phyloP scores from a whole-genome alignment of 2,797 vertebrate species.

The Liparis tanakae region DNA sequence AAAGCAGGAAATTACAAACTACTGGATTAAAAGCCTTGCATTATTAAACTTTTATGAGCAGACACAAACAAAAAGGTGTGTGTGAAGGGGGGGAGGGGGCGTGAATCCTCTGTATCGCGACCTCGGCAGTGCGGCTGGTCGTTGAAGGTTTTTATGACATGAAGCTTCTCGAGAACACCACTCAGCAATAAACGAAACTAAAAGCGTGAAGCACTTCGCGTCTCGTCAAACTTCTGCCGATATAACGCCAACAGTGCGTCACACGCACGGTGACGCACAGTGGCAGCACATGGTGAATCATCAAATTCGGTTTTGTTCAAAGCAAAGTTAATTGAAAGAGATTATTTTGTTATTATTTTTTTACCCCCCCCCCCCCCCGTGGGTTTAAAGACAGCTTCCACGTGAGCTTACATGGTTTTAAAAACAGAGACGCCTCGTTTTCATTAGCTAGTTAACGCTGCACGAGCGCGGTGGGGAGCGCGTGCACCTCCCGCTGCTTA shows the following conservation, averaged over 20 bases:
- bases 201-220: background rate
- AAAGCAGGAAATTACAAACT: background rate
- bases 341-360: background rate
- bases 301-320: conserved; percentile 15
- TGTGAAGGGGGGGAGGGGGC: background rate
- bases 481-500: conserved; percentile 43
- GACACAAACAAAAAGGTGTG: conserved; percentile 39
- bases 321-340: background rate
- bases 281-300: background rate
- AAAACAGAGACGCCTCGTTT: background rate
- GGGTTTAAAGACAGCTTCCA: fast-evolving
- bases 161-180: conserved; percentile 25
- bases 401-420: background rate
- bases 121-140: background rate
- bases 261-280: background rate
- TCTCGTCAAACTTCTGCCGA: fast-evolving
- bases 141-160: background rate
- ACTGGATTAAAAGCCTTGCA: background rate
- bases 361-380: too few relatives aligned
- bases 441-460: background rate
- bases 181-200: background rate
- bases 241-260: background rate
- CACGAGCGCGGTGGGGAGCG: conserved; percentile 67
- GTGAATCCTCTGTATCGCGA: background rate
- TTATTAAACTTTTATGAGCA: conserved; percentile 1